Evolutionary conservation across 2,888 invertebrate species (phyloP).

Genomic region (Artemia sinica): DNA sequence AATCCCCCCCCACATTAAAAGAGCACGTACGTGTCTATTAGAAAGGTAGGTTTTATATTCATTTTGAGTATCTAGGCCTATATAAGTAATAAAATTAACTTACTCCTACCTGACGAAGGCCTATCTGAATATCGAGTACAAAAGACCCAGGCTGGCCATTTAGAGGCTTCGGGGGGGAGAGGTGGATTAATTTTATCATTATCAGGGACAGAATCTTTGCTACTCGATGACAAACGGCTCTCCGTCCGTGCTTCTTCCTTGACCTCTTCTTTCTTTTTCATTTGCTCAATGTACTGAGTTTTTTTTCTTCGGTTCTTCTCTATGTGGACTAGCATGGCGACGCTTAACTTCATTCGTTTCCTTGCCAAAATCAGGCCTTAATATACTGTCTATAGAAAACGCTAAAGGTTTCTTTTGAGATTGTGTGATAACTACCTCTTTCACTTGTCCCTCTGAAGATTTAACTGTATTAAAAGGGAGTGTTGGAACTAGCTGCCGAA

Average conservation of each 20-base stretch:
- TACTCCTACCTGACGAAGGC: constrained; percentile 21
- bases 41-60: too few relatives aligned
- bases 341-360: background rate
- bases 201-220: constrained; percentile 10
- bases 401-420: constrained; percentile 16
- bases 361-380: constrained; percentile 21
- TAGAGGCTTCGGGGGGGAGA: background rate
- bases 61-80: too few relatives aligned
- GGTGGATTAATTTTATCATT: constrained; percentile 1
- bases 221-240: constrained; percentile 10
- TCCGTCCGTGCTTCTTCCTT: constrained; percentile 3
- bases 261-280: background rate
- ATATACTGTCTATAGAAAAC: constrained; percentile 22
- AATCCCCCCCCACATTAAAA: too few relatives aligned
- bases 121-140: constrained; percentile 22
- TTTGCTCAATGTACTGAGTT: background rate
- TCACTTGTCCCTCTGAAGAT: constrained; percentile 4
- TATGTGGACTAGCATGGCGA: background rate
- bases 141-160: constrained; percentile 23
- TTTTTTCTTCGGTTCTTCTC: background rate
- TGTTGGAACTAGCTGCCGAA: constrained; percentile 8
- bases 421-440: background rate
- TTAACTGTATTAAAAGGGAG: background rate
- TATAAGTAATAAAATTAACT: background rate
- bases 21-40: too few relatives aligned